Evolutionary conservation across 2,888 invertebrate genomes (phyloP), one percentile per base, ranked within the genome.

Genomic region (Escarpia spicata): DNA sequence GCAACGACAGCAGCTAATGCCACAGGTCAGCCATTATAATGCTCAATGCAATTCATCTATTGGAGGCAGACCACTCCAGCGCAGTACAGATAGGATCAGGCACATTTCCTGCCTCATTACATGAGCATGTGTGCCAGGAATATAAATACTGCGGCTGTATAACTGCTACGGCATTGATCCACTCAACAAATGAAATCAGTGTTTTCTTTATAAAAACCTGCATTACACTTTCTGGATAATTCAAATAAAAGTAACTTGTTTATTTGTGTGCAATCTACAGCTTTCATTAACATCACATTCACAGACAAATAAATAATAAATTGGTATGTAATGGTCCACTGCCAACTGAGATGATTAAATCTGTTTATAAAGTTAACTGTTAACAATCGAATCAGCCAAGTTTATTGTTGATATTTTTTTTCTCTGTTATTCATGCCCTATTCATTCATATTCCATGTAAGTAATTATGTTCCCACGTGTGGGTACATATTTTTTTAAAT

Each of bases 81-180:
- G 19, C n/a, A n/a, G 19, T 6, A 75, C n/a, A 75, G n/a, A 75
- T n/a, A 75, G 4, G 75, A 75, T 75, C 26, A 75, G 75, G 75
- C 75, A 75, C 75, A 75, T 75, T 75, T 75, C 75, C 75, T 75
- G 75, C 75, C 75, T 75, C n/a, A n/a, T 15, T n/a, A 75, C 75
- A 75, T 6, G 52, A 52, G 19, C n/a, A 26, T n/a, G 6, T 75
- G 75, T 75, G 75, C 26, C 26, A 75, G 19, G 75, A 75, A 75
- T 75, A 75, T 26, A 3, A 75, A 75, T 75, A 75, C 75, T 75
- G 75, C 52, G 15, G 52, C 52, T 52, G 15, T 52, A 9, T 52
- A 52, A 75, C 75, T 75, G 75, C 75, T 75, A 75, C 19, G 75
- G 19, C n/a, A 75, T 26, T 75, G 26, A 26, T 75, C 75, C 75